phyloP scores from a whole-genome alignment of 1,140 invertebrate genomes.

The Anthonomus grandis region DNA sequence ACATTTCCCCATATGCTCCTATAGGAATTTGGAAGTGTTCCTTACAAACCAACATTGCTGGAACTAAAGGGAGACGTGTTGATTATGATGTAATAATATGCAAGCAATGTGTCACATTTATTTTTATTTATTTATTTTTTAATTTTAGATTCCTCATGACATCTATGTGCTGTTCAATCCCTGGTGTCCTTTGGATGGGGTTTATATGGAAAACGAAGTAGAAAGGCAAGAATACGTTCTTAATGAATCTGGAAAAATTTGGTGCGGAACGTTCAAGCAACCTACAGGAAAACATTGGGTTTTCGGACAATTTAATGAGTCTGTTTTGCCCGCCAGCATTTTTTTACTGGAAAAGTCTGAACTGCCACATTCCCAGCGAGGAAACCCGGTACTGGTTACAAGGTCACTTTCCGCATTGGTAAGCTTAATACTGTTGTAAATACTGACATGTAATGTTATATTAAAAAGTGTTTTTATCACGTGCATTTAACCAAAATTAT shows the following conservation, averaged over 20 bases:
- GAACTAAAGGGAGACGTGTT: constrained; percentile 52
- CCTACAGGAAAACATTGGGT: constrained; percentile 69
- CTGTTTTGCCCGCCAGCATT: constrained; percentile 61
- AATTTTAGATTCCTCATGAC: constrained; percentile 49
- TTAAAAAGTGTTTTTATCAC: no score
- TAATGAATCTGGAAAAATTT: constrained; percentile 75
- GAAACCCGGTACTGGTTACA: constrained; percentile 65
- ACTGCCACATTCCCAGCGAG: constrained; percentile 60
- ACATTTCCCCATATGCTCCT: constrained; percentile 58
- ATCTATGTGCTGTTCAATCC: constrained; percentile 80
- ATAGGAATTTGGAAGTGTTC: constrained; percentile 69
- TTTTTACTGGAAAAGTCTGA: constrained; percentile 61
- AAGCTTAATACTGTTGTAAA: constrained; percentile 31
- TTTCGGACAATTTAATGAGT: constrained; percentile 71
- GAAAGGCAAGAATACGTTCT: constrained; percentile 67
- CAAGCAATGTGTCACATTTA: no score
- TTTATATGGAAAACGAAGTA: constrained; percentile 64
- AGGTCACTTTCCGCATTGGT: constrained; percentile 70
- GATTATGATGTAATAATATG: constrained; percentile 50
- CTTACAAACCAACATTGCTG: constrained; percentile 58
- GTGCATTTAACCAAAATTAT: no score
- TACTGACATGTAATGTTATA: background rate
- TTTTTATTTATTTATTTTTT: background rate
- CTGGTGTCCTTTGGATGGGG: constrained; percentile 65
- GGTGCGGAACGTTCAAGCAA: constrained; percentile 65